Percentiles rank a stretch among this genome's conserved stretches.
Conservation (phyloP, 2,888 invertebrate genomes). For the Nasonia oneida region DNA sequence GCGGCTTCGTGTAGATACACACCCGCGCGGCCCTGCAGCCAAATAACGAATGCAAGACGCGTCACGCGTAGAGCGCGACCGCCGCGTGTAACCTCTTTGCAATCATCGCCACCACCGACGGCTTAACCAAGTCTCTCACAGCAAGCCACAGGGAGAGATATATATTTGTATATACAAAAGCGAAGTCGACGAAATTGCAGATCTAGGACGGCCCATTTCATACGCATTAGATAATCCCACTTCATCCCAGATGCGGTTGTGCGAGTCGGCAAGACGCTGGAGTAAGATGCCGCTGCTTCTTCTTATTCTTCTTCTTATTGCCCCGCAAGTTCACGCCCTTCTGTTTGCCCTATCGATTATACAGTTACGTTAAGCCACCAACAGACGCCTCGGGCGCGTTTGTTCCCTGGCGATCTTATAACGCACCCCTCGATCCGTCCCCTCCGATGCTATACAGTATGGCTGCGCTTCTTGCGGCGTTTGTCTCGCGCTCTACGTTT, state of each 20-base stretch:
- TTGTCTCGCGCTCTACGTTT: not conserved
- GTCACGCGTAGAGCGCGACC: conserved; percentile 1
- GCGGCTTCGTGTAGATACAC: not conserved
- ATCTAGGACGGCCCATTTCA: not conserved
- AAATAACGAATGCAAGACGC: conserved; percentile 33
- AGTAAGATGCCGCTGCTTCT: not conserved
- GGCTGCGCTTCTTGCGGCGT: not conserved
- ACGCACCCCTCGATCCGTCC: not conserved
- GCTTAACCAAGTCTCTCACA: conserved; percentile 15
- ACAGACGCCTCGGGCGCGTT: conserved; percentile 58
- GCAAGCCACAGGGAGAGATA: not conserved
- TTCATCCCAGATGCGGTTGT: not conserved
- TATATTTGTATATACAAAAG: conserved; percentile 1
- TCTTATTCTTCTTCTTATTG: conserved; percentile 35
- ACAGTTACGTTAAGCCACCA: conserved; percentile 68
- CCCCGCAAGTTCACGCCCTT: conserved; percentile 67
- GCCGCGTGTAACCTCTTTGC: conserved; percentile 14
- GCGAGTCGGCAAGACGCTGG: not conserved
- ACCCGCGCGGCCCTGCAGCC: not conserved
- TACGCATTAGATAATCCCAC: conserved; percentile 13
- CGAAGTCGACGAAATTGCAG: conserved; percentile 4
- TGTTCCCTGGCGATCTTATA: not conserved
- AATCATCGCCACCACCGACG: conserved; percentile 26
- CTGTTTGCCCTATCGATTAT: conserved; percentile 72
- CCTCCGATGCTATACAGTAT: not conserved